These are phyloP conservation scores for Cataglyphis rosenhaueri DNA, from an alignment of 2,888 invertebrate species.

Conservation along the genomic window DNA sequence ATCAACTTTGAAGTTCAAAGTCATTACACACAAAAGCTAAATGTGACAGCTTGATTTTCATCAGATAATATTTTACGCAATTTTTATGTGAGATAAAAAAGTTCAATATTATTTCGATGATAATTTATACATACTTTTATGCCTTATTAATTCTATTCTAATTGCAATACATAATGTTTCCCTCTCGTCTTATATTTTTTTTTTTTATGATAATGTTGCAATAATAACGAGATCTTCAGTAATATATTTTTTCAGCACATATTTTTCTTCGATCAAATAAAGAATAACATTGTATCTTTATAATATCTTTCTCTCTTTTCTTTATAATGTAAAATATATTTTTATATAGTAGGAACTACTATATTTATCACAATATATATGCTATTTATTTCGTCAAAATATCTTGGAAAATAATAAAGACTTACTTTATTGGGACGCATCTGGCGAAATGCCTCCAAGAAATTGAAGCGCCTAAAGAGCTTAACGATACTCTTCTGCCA, in stretches of 20 bases:
- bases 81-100: neutral
- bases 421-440: neutral
- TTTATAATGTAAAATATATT: neutral
- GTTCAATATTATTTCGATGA: neutral
- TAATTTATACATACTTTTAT: neutral
- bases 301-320: neutral
- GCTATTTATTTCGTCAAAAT: neutral
- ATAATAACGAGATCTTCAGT: neutral
- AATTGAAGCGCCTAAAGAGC: constrained; percentile 2
- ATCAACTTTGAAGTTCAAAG: neutral
- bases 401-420: neutral
- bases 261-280: neutral
- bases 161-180: neutral
- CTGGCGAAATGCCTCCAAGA: neutral
- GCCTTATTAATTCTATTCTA: neutral
- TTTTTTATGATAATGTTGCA: neutral
- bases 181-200: neutral
- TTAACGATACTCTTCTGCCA: constrained; percentile 1
- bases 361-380: neutral
- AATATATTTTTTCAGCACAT: neutral
- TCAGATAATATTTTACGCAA: neutral
- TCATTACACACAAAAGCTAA: neutral
- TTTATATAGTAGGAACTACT: neutral
- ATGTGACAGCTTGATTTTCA: neutral
- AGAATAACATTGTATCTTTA: neutral